A percentile compares a stretch with the other conserved stretches of the same genome.
These are phyloP conservation scores for Lepidochrysops patricia DNA, from an alignment of 2,888 invertebrate genomes.

Conservation along the genomic window DNA sequence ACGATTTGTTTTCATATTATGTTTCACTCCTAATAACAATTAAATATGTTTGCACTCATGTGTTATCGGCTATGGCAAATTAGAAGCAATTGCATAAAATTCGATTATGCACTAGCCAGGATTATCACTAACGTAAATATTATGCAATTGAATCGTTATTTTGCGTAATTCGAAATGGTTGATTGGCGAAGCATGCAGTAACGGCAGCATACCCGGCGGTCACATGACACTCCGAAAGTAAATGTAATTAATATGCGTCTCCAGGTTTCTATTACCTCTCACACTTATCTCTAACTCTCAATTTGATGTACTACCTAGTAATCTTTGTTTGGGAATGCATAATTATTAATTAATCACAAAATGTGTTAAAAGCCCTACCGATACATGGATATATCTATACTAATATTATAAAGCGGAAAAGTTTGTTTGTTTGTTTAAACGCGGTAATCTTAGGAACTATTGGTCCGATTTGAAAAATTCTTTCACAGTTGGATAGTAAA, in stretches of 20 bases:
- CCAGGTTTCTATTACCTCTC: constrained; percentile 20
- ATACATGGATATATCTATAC: no score
- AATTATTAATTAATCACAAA: not conserved
- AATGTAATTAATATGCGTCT: constrained; percentile 23
- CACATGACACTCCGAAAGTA: constrained; percentile 53
- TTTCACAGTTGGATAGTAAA: no score
- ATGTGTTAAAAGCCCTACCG: not conserved
- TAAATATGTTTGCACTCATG: no score
- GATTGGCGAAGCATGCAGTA: constrained; percentile 56
- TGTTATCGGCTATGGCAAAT: not conserved
- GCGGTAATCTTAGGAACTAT: no score
- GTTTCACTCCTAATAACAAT: no score
- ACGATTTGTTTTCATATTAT: not conserved
- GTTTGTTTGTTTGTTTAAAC: no score
- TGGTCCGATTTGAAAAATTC: no score
- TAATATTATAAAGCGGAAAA: no score
- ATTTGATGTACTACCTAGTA: constrained; percentile 8
- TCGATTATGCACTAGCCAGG: constrained; percentile 1
- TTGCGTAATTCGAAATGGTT: constrained; percentile 49
- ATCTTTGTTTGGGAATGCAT: not conserved
- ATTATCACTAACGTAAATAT: not conserved
- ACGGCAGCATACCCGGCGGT: constrained; percentile 59
- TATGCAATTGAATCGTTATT: constrained; percentile 6
- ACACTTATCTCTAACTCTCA: not conserved
- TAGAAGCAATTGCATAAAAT: not conserved